Evolutionary conservation across 2,888 invertebrate genomes (phyloP), one percentile per base, ranked within the genome.

Genomic region (Drosophila koepferae): DNA sequence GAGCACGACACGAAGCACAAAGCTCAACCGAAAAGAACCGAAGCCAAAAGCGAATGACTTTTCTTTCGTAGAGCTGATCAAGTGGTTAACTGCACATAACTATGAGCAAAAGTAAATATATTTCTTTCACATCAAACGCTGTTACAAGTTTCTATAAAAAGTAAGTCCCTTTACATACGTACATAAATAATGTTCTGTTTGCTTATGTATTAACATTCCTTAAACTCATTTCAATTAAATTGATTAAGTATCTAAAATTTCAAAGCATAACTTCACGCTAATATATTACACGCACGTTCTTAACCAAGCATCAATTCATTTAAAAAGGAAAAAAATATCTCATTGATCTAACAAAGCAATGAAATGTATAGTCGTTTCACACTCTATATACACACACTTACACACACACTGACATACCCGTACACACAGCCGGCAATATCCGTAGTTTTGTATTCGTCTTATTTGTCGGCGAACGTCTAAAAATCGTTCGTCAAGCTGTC

Each of bases 401-500:
- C 2, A 16, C n/a, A 48, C 18, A 53, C 8, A 23, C n/a, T 12
- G 5, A 28, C 28, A 28, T n/a, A 34, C 10, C 6, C 18, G 18
- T n/a, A 16, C 10, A 46, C 31, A 41, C 43, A 38, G 36, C 18
- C n/a, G 18, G 34, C 66, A 78, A 78, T 74, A 71, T 74, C 55
- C 67, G 59, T 10, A 55, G 72, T 56, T 78, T 71, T 64, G 49
- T 61, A 10, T 41, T 65, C 64, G 43, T 69, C 46, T 59, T 60
- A 64, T 73, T 77, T 77, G 77, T 64, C 64, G 61, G 66, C 53
- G 36, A 71, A 63, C 55, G 68, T 78, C 63, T 64, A 20, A 66
- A 76, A 79, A 72, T 79, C 81, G 80, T 84, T 76, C 81, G 77
- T 83, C 82, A 85, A 84, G 74, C 78, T 86, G 87, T 82, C 84